phyloP scores from a whole-genome alignment of 2,888 invertebrate species.

The Tachina fera region DNA sequence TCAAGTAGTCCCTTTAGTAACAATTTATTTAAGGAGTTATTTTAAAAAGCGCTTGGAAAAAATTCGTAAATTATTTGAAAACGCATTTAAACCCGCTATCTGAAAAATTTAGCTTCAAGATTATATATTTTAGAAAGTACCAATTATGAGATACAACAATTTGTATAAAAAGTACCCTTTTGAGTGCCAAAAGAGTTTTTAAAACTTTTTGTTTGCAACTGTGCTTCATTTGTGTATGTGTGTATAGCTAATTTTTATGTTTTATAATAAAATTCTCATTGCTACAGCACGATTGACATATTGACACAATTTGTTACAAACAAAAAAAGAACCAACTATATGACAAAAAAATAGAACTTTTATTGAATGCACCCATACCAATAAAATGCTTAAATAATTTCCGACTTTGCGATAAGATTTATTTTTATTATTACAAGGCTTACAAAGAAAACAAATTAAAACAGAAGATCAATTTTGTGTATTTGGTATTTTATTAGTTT shows the following conservation, averaged over 20 bases:
- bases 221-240: no score
- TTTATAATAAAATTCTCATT: neutral
- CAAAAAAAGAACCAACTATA: neutral
- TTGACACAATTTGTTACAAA: slow-evolving; percentile 55
- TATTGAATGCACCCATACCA: neutral
- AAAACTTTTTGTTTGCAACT: neutral
- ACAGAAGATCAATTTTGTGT: slow-evolving; percentile 37
- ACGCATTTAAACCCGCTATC: no score
- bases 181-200: no score
- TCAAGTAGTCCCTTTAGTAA: no score
- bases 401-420: slow-evolving; percentile 61
- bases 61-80: no score
- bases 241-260: neutral
- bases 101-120: no score
- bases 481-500: slow-evolving; percentile 19
- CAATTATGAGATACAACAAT: no score
- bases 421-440: slow-evolving; percentile 54
- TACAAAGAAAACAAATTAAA: slow-evolving; percentile 1
- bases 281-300: slow-evolving; percentile 40
- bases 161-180: no score
- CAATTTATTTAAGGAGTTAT: no score
- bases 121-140: no score
- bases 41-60: no score
- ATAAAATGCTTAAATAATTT: slow-evolving; percentile 38
- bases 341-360: slow-evolving; percentile 5